Conservation (phyloP, 2,888 invertebrate species). For the Eurytoma adleriae region DNA sequence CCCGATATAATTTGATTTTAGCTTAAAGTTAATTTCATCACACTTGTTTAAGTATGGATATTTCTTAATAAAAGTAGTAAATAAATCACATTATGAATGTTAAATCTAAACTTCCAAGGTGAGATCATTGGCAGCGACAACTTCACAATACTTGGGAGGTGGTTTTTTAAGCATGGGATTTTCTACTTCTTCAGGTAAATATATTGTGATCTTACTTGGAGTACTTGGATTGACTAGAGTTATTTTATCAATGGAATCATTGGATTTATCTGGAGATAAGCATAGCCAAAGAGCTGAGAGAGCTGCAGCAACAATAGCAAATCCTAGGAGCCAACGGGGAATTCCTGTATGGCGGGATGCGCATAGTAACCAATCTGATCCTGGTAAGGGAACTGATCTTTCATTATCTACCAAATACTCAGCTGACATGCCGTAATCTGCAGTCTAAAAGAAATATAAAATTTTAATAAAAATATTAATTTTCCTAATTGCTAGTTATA, state of each 20-base stretch:
- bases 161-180: slow-evolving; percentile 65
- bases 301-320: slow-evolving; percentile 62
- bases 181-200: slow-evolving; percentile 65
- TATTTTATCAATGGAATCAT: slow-evolving; percentile 61
- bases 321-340: slow-evolving; percentile 66
- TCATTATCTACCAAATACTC: slow-evolving; percentile 69
- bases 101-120: slow-evolving; percentile 48
- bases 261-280: slow-evolving; percentile 62
- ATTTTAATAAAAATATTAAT: slow-evolving; percentile 14
- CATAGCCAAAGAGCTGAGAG: slow-evolving; percentile 65
- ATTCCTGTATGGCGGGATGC: slow-evolving; percentile 66
- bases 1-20: slow-evolving; percentile 24
- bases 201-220: slow-evolving; percentile 62
- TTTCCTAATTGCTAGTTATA: slow-evolving; percentile 21
- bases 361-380: slow-evolving; percentile 67
- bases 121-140: slow-evolving; percentile 53
- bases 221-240: slow-evolving; percentile 54
- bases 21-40: slow-evolving; percentile 1
- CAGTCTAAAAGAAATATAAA: slow-evolving; percentile 60
- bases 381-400: slow-evolving; percentile 64
- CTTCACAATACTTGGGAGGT: slow-evolving; percentile 66
- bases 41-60: slow-evolving; percentile 18
- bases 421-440: slow-evolving; percentile 69
- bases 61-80: slow-evolving; percentile 25
- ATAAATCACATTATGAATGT: slow-evolving; percentile 14